These are phyloP conservation scores for Eurytoma adleriae DNA, from an alignment of 2,888 invertebrate species.

Conservation along the genomic window DNA sequence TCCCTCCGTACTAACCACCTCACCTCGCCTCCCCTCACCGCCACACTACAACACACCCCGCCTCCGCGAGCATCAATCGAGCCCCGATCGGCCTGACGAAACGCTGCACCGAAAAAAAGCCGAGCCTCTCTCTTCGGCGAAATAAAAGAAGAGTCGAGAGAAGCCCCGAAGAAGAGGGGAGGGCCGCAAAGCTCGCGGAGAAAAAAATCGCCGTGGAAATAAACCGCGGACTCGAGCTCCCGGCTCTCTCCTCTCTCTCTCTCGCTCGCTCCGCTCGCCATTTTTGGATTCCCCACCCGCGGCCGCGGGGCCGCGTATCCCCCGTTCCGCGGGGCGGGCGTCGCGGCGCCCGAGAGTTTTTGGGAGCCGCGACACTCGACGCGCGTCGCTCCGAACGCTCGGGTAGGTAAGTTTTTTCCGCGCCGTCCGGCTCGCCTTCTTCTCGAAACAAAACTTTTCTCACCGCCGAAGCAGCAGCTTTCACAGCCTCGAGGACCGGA, in stretches of 20 bases:
- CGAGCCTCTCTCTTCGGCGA: too few species aligned
- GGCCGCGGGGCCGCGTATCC: constrained; percentile 29
- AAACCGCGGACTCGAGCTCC: background rate
- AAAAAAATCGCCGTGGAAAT: constrained; percentile 39
- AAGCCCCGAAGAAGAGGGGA: background rate
- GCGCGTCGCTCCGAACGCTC: constrained; percentile 75
- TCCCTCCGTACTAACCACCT: too few species aligned
- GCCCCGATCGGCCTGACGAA: background rate
- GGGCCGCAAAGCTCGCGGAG: background rate
- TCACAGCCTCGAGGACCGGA: background rate
- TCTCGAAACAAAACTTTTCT: background rate
- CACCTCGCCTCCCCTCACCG: too few species aligned
- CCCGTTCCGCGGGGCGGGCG: constrained; percentile 53
- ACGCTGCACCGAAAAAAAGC: background rate
- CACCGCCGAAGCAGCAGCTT: constrained; percentile 1
- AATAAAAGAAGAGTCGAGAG: background rate
- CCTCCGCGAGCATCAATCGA: too few species aligned
- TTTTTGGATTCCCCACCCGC: constrained; percentile 75
- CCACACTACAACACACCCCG: too few species aligned
- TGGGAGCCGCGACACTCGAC: constrained; percentile 70
- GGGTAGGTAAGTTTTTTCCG: constrained; percentile 73
- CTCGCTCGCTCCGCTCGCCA: constrained; percentile 67
- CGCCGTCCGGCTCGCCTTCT: background rate
- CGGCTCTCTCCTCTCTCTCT: constrained; percentile 18
- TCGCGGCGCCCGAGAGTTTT: constrained; percentile 55